Percentiles rank a stretch among this genome's conserved stretches.
Conservation (phyloP, 2,797 vertebrate species). For the Hoplostethus atlanticus region DNA sequence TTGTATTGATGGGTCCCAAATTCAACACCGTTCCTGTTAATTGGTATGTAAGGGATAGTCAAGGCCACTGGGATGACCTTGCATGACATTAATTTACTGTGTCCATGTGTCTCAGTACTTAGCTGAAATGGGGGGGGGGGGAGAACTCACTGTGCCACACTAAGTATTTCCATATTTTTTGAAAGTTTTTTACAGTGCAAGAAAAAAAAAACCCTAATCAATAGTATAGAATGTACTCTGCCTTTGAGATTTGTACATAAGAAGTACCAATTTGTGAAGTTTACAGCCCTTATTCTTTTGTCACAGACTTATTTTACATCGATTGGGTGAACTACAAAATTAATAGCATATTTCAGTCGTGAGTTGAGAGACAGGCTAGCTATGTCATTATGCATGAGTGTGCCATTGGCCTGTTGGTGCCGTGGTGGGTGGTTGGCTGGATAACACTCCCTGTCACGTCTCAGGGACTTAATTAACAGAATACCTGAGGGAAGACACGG, state of each 20-base stretch:
- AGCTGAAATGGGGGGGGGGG: not conserved
- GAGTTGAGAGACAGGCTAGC: constrained; percentile 7
- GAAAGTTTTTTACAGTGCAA: too few relatives aligned
- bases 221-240: not conserved
- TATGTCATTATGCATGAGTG: constrained; percentile 25
- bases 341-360: constrained; percentile 27
- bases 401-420: constrained; percentile 46
- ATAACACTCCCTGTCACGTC: constrained; percentile 64
- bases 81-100: constrained; percentile 8
- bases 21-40: constrained; percentile 19
- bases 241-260: not conserved
- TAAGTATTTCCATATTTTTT: too few relatives aligned
- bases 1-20: constrained; percentile 59
- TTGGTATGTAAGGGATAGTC: not conserved
- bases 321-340: constrained; percentile 6
- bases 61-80: constrained; percentile 6
- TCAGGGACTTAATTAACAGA: constrained; percentile 76
- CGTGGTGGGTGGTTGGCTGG: constrained; percentile 45
- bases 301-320: constrained; percentile 6
- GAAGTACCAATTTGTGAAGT: too few relatives aligned
- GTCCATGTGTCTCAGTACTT: not conserved
- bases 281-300: too few relatives aligned
- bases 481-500: constrained; percentile 71
- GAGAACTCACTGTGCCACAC: not conserved
- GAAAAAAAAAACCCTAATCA: not conserved